Conservation (phyloP, 2,113 vertebrate genomes). For the Thamnophis sirtalis region DNA sequence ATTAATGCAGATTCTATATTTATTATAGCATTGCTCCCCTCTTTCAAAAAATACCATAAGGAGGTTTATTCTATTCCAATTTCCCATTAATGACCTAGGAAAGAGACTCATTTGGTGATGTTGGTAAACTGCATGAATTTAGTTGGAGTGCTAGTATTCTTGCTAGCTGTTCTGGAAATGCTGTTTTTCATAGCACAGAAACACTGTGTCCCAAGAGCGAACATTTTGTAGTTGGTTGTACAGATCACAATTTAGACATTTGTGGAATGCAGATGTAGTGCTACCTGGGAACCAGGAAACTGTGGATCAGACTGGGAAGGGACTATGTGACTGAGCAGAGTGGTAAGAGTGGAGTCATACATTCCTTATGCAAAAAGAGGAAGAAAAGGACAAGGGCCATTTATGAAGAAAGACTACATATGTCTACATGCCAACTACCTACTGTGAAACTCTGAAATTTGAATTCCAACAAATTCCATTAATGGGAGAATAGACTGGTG, state of each 20-base stretch:
- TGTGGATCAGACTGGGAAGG: not conserved
- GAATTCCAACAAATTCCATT: not conserved
- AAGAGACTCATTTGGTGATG: not conserved
- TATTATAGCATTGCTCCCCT: not conserved
- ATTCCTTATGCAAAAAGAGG: not conserved
- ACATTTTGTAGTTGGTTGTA: not conserved
- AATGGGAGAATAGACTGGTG: not conserved
- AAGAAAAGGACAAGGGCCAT: not conserved
- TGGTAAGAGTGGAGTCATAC: not conserved
- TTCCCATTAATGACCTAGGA: not conserved
- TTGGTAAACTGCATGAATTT: not conserved
- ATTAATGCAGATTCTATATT: not conserved
- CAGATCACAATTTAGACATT: not conserved
- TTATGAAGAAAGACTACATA: not conserved
- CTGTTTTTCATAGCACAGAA: not conserved
- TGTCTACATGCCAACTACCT: not conserved
- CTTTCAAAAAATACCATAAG: not conserved
- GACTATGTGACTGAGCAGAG: not conserved
- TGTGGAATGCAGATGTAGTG: not conserved
- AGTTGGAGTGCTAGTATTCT: not conserved
- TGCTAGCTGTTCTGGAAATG: not conserved
- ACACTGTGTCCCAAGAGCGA: not conserved
- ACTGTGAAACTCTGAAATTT: not conserved
- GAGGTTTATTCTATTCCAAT: not conserved
- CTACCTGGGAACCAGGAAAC: not conserved